Evolutionary conservation across 2,888 invertebrate species (phyloP), one percentile per base, ranked within the genome.

Genomic region (Chironomus tentans): DNA sequence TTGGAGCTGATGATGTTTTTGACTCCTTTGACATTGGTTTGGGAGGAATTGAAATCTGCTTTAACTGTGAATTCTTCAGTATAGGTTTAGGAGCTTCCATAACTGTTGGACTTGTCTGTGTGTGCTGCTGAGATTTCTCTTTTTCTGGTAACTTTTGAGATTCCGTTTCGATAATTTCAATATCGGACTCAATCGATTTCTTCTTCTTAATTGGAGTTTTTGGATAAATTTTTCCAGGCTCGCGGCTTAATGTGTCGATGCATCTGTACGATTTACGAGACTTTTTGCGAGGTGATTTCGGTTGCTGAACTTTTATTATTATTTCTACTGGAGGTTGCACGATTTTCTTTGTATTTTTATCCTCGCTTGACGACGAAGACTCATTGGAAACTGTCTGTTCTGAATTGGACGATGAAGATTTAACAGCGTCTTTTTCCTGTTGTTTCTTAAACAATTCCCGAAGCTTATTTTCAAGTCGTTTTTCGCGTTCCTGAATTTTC

Each of bases 401-500:
- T 18, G 73, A n/a, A 62, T 21, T 62, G 0, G 28, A 24, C 28
- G 46, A 12, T 38, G 73, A 38, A 48, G 24, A 2, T 47, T 71
- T 76, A 38, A 47, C n/a, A 24, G n/a, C 24, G 12, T 76, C 18
- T 15, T 70, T 75, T 65, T 74, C 62, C 76, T 77, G 0, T 50
- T 77, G 24, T 74, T 77, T 50, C 77, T 77, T 48, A 77, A 78
- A 80, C 74, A 81, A 79, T 75, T 81, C 80, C 48, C 78, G 77
- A 4, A 81, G 61, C 74, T 80, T 81, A 18, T 78, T 77, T 22
- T 81, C 80, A 7, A 79, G 75, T 13, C 79, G 47, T 1, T 79
- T 80, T 77, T 84, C 83, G 62, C 82, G 82, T 61, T 81, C 79
- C 65, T 79, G 79, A 18, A 84, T 56, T 12, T 81, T 78, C 71